Evolutionary conservation across 2,113 vertebrate genomes (phyloP), one percentile per base, ranked within the genome.

Genomic region (Dicaeum eximium): DNA sequence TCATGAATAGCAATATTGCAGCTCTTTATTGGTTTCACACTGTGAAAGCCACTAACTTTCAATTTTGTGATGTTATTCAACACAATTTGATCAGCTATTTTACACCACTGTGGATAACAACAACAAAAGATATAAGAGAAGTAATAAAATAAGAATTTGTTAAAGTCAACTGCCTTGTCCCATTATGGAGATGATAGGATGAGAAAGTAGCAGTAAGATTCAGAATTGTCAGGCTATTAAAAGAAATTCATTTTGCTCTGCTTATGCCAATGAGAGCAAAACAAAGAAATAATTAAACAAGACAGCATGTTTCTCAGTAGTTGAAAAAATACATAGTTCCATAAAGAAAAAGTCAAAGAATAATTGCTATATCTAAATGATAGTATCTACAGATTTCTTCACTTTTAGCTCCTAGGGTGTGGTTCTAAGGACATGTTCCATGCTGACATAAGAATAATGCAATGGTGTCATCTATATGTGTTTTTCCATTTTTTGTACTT

Each of bases 1-100:
- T 91, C 71, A 40, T 93, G 95, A 95, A 81, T 58, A 80, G 88
- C 86, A 88, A 90, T 94, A 93, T 33, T 92, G 67, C 42, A 80
- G 64, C 79, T 92, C 56, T 93, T 95, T 89, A 96, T 86, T 89
- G 88, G 88, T 83, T 93, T 96, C 93, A 90, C 85, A 95, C 86
- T 89, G 78, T 93, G 93, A 92, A 97, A 95, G 72, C 40, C 58
- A 81, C 77, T 94, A 94, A 95, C 93, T 96, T 95, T 96, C 91
- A 95, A 96, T 92, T 92, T 88, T 44, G 57, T 53, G 80, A 83
- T 83, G 73, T 96, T 96, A 97, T 92, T 93, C 93, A 96, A 91
- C 65, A 86, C 71, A 72, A 83, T 79, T 83, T 92, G 85, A 96
- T 93, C 81, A 66, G 88, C 53, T 92, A 42, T 60, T 94, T 79